A percentile compares a stretch with the other conserved stretches of the same genome.
Conservation (phyloP, 2,113 vertebrate genomes). For the Scomber japonicus region DNA sequence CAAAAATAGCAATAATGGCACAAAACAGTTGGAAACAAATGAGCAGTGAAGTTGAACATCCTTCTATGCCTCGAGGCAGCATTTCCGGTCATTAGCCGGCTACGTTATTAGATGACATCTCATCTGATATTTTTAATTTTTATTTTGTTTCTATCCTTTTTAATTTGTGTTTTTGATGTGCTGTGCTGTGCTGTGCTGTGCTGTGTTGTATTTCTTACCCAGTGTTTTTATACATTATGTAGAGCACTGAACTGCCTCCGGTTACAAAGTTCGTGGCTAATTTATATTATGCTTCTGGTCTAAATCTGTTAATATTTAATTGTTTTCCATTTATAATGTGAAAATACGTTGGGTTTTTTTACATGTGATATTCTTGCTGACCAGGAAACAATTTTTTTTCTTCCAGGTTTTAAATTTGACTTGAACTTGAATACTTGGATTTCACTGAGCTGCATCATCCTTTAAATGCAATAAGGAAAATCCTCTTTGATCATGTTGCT, state of each 20-base stretch:
- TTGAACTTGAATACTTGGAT: background rate
- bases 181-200: no score
- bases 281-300: background rate
- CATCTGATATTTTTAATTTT: constrained; percentile 3
- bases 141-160: background rate
- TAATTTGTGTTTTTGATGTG: background rate
- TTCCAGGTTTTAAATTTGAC: no score
- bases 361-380: background rate
- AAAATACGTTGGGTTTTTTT: no score
- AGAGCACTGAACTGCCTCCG: constrained; percentile 19
- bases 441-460: constrained; percentile 1
- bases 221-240: background rate
- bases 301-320: background rate
- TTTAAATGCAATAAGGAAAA: constrained; percentile 31
- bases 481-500: constrained; percentile 30
- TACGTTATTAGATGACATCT: background rate
- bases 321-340: background rate
- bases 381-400: background rate
- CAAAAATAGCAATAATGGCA: background rate
- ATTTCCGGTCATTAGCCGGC: background rate
- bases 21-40: background rate
- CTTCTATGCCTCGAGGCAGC: background rate
- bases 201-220: background rate
- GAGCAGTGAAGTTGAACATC: background rate
- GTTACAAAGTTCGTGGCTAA: background rate